A percentile compares a stretch with the other conserved stretches of the same genome.
Evolutionary conservation across 2,113 vertebrate species (phyloP).

Genomic region (Eptesicus fuscus): DNA sequence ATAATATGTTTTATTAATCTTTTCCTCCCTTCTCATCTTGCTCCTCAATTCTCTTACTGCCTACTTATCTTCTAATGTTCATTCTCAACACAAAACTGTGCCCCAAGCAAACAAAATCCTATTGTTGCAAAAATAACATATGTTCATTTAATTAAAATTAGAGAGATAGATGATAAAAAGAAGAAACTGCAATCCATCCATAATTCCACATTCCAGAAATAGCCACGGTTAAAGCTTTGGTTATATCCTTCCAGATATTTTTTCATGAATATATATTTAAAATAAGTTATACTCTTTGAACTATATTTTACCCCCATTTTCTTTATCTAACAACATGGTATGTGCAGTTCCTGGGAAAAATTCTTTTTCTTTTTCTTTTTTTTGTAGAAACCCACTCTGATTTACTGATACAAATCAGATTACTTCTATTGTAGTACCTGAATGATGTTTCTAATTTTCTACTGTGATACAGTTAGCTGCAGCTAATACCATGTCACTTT

Average conservation of each 20-base stretch:
- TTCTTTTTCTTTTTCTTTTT: background rate
- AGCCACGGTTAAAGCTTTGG: background rate
- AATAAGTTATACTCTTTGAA: constrained; percentile 19
- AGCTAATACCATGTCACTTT: background rate
- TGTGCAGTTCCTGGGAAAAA: background rate
- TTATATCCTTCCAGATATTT: background rate
- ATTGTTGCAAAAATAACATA: background rate
- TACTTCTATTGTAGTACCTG: background rate
- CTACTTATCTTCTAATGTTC: background rate
- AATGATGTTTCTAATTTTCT: background rate
- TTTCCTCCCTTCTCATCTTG: background rate
- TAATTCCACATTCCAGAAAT: background rate
- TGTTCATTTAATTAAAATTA: background rate
- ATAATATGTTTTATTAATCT: background rate
- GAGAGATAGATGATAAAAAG: background rate
- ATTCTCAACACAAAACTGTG: background rate
- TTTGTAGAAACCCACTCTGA: background rate
- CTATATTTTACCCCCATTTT: background rate
- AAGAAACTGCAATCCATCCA: background rate
- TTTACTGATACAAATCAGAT: background rate
- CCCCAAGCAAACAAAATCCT: background rate
- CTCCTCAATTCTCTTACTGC: background rate
- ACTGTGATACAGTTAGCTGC: background rate
- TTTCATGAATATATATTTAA: background rate
- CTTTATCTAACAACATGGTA: background rate